Evolutionary conservation across 2,888 invertebrate genomes (phyloP).

Genomic region (Hecatera dysodea): DNA sequence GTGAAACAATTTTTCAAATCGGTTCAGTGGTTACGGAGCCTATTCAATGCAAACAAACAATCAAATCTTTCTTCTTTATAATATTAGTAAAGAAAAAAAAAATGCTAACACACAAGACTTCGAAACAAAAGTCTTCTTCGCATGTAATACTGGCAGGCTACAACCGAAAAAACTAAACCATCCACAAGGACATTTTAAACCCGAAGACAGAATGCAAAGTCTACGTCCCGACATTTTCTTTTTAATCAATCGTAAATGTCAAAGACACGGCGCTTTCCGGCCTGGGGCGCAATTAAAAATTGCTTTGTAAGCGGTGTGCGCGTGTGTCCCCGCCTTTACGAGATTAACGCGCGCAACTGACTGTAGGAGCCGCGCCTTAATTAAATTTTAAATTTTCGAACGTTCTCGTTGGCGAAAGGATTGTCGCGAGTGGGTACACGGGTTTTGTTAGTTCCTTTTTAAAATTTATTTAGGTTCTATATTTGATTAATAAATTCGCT

Average conservation of each 20-base stretch:
- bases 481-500: slow-evolving; percentile 37
- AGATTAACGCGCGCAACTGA: slow-evolving; percentile 83
- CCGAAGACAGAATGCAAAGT: slow-evolving; percentile 62
- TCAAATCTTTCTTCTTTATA: too few species aligned
- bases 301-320: slow-evolving; percentile 81
- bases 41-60: too few species aligned
- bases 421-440: slow-evolving; percentile 66
- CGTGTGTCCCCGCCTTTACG: slow-evolving; percentile 81
- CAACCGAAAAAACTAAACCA: slow-evolving; percentile 30
- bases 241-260: slow-evolving; percentile 84
- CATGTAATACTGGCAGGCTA: background rate
- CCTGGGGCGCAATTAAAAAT: slow-evolving; percentile 84
- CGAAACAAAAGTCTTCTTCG: background rate
- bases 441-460: slow-evolving; percentile 62
- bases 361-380: slow-evolving; percentile 78
- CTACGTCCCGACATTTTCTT: slow-evolving; percentile 72
- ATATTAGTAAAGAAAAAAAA: too few species aligned
- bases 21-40: too few species aligned
- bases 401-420: slow-evolving; percentile 75
- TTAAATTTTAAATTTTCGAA: slow-evolving; percentile 86
- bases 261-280: slow-evolving; percentile 82
- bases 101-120: background rate
- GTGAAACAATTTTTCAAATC: too few species aligned
- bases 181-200: slow-evolving; percentile 47
- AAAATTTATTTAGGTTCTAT: slow-evolving; percentile 48